These are phyloP conservation scores for Drosophila jambulina DNA, from an alignment of 1,140 invertebrate genomes.

Conservation along the genomic window DNA sequence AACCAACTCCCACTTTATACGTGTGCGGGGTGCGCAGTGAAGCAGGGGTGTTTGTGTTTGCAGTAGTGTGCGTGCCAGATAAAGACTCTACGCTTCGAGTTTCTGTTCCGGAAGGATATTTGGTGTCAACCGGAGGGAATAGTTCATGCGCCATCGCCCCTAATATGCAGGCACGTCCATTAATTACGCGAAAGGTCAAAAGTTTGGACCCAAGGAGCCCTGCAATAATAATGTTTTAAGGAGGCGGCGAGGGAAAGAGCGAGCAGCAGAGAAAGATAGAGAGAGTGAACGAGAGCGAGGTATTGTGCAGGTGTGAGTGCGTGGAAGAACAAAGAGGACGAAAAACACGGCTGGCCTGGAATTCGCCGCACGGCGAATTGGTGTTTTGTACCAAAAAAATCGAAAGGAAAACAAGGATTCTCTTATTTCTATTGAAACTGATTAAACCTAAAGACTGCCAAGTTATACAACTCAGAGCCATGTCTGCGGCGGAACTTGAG, in stretches of 20 bases:
- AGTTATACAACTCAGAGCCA: constrained; percentile 35
- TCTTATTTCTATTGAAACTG: constrained; percentile 6
- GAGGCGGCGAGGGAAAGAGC: constrained; percentile 22
- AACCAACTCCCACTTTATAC: constrained; percentile 77
- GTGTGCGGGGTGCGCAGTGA: constrained; percentile 73
- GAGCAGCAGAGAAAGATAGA: background rate
- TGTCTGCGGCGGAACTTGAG: constrained; percentile 73
- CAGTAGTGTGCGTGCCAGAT: constrained; percentile 64
- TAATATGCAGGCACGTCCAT: constrained; percentile 72
- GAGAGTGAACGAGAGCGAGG: constrained; percentile 8
- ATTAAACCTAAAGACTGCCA: constrained; percentile 59
- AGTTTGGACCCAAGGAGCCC: constrained; percentile 62
- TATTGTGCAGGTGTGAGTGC: constrained; percentile 30
- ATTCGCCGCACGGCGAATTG: constrained; percentile 34
- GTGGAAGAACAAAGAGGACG: constrained; percentile 47
- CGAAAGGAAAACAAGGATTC: constrained; percentile 27
- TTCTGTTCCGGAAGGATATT: constrained; percentile 48
- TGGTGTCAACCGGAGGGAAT: constrained; percentile 63
- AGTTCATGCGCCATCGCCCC: constrained; percentile 22
- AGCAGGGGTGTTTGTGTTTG: constrained; percentile 50
- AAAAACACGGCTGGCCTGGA: constrained; percentile 33
- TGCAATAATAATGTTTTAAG: constrained; percentile 58
- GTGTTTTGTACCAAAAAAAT: constrained; percentile 14
- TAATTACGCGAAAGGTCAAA: constrained; percentile 79
- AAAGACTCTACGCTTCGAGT: constrained; percentile 52